These are phyloP conservation scores for Lepidocyrtinus sp. DNA, from an alignment of 2,888 invertebrate genomes.

Conservation along the genomic window DNA sequence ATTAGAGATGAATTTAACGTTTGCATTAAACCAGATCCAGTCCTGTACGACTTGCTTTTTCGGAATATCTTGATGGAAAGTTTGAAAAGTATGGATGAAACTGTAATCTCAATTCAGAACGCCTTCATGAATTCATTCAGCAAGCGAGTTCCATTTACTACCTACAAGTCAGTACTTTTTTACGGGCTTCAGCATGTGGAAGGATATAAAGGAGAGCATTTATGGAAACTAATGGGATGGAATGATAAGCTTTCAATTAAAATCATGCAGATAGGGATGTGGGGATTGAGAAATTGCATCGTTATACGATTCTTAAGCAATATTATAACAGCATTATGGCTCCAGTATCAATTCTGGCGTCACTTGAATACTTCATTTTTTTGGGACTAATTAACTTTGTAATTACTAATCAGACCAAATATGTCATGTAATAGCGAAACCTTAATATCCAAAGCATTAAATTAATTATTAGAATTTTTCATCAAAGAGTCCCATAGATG, in stretches of 20 bases:
- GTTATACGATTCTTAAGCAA: no score
- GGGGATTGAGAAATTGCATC: slow-evolving; percentile 24
- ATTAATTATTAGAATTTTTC: no score
- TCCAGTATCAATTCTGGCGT: no score
- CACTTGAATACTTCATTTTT: no score
- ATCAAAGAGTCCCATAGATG: no score
- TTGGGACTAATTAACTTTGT: no score
- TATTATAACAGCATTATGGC: no score
- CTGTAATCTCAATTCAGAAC: slow-evolving; percentile 61
- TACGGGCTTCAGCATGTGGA: slow-evolving; percentile 46
- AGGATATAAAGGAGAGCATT: slow-evolving; percentile 53
- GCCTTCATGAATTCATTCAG: slow-evolving; percentile 54
- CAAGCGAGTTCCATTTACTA: slow-evolving; percentile 38
- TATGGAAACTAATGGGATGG: slow-evolving; percentile 56
- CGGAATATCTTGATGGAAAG: slow-evolving; percentile 58
- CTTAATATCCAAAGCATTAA: no score
- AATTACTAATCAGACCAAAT: no score
- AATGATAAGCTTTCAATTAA: slow-evolving; percentile 45
- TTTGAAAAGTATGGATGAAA: slow-evolving; percentile 60
- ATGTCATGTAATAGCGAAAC: no score
- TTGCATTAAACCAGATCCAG: slow-evolving; percentile 52
- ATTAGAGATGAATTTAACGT: slow-evolving; percentile 64
- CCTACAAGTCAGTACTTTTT: slow-evolving; percentile 55
- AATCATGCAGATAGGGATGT: neutral
- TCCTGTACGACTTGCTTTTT: slow-evolving; percentile 53